Percentiles rank a stretch among this genome's conserved stretches.
These are phyloP conservation scores for Pangasius djambal DNA, from an alignment of 2,797 vertebrate genomes.

Conservation along the genomic window DNA sequence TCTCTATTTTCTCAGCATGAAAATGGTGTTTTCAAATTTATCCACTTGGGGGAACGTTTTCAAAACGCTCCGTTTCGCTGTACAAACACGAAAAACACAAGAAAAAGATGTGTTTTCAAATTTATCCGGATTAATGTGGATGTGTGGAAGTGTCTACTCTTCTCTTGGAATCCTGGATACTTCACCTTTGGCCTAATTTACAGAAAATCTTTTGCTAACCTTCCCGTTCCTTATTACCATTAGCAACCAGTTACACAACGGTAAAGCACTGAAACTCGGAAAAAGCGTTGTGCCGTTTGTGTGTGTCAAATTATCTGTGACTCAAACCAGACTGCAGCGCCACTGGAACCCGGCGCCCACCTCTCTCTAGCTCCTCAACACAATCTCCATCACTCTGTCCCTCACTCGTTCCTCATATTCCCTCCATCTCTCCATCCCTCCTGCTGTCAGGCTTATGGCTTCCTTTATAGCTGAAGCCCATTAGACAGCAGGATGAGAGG, in stretches of 20 bases:
- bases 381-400: neutral
- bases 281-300: neutral
- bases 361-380: constrained; percentile 9
- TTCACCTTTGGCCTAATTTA: neutral
- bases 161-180: neutral
- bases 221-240: neutral
- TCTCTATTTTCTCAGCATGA: no score
- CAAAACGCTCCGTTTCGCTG: no score
- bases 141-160: neutral
- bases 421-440: constrained; percentile 22
- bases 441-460: constrained; percentile 43
- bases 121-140: no score
- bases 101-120: no score
- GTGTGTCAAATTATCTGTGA: constrained; percentile 2
- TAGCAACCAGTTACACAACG: neutral
- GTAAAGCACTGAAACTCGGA: neutral
- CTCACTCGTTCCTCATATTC: constrained; percentile 12
- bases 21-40: no score
- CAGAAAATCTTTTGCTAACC: neutral
- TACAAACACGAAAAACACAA: no score
- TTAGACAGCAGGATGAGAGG: constrained; percentile 45
- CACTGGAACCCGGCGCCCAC: constrained; percentile 23
- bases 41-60: no score
- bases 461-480: constrained; percentile 43
- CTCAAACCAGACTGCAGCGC: constrained; percentile 32